Conservation (phyloP, 2,888 invertebrate species). For the Macrosoma leucophasiata region DNA sequence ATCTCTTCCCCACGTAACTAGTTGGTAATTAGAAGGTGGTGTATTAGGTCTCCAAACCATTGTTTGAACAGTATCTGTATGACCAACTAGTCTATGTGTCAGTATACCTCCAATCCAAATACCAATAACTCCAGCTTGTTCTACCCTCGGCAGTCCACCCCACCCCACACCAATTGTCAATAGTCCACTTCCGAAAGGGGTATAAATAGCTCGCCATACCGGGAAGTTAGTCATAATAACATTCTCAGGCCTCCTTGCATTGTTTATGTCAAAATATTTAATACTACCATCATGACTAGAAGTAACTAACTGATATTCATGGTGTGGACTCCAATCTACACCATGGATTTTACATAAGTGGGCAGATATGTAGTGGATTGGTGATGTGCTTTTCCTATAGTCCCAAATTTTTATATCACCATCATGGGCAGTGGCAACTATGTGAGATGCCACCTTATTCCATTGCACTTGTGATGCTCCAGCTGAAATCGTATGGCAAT, state of each 20-base stretch:
- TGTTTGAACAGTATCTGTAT: constrained; percentile 94
- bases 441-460: constrained; percentile 88
- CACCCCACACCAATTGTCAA: constrained; percentile 95
- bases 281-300: constrained; percentile 97
- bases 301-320: constrained; percentile 90
- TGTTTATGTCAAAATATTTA: constrained; percentile 94
- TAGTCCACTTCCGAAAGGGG: constrained; percentile 94
- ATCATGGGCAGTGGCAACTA: constrained; percentile 95
- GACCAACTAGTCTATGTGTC: constrained; percentile 94
- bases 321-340: constrained; percentile 93
- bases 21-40: constrained; percentile 82
- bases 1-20: constrained; percentile 97
- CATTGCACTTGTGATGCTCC: constrained; percentile 96
- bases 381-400: constrained; percentile 88
- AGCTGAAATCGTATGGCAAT: constrained; percentile 73
- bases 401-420: constrained; percentile 98
- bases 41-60: constrained; percentile 93
- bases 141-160: constrained; percentile 84
- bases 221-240: constrained; percentile 89
- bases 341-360: constrained; percentile 93
- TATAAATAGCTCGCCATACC: constrained; percentile 95
- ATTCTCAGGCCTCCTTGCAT: constrained; percentile 88
- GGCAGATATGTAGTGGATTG: constrained; percentile 94
- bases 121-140: constrained; percentile 79
- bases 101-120: constrained; percentile 78